A percentile compares a stretch with the other conserved stretches of the same genome.
Conservation (phyloP, 1,140 invertebrate species). For the Drosophila dunni region DNA sequence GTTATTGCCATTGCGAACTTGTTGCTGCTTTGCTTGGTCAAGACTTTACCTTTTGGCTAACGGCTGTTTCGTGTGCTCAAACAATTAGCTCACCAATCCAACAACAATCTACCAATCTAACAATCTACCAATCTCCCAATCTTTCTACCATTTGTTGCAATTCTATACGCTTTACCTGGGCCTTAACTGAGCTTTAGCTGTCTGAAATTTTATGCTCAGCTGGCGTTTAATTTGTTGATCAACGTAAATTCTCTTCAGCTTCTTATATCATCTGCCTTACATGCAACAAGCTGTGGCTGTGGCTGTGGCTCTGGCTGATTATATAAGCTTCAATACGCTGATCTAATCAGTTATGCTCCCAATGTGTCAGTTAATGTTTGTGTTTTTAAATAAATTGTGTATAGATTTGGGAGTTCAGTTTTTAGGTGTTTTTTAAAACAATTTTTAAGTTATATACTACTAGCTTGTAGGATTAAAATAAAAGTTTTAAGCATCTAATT, state of each 20-base stretch:
- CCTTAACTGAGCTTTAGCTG: constrained; percentile 26
- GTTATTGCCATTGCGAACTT: constrained; percentile 21
- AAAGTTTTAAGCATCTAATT: too few species aligned
- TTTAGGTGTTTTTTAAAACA: not conserved
- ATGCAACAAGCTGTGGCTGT: constrained; percentile 22
- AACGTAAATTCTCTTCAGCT: constrained; percentile 4
- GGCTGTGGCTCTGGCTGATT: not conserved
- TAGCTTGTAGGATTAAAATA: not conserved
- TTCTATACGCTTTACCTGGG: constrained; percentile 40
- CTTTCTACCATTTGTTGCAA: constrained; percentile 10
- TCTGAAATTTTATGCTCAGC: constrained; percentile 58
- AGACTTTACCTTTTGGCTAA: constrained; percentile 52
- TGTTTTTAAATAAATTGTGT: not conserved
- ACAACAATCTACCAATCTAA: constrained; percentile 3
- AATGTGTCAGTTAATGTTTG: not conserved
- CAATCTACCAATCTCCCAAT: constrained; percentile 1
- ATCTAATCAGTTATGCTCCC: not conserved
- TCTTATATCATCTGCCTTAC: constrained; percentile 47
- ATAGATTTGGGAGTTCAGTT: not conserved
- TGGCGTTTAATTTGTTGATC: constrained; percentile 59
- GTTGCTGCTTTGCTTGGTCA: constrained; percentile 19
- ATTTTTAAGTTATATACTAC: not conserved
- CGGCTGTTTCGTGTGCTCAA: constrained; percentile 52
- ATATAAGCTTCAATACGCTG: not conserved
- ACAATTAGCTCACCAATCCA: constrained; percentile 45